Evolutionary conservation across 1,140 invertebrate genomes (phyloP), one percentile per base, ranked within the genome.

Genomic region (Hycleus phaleratus): DNA sequence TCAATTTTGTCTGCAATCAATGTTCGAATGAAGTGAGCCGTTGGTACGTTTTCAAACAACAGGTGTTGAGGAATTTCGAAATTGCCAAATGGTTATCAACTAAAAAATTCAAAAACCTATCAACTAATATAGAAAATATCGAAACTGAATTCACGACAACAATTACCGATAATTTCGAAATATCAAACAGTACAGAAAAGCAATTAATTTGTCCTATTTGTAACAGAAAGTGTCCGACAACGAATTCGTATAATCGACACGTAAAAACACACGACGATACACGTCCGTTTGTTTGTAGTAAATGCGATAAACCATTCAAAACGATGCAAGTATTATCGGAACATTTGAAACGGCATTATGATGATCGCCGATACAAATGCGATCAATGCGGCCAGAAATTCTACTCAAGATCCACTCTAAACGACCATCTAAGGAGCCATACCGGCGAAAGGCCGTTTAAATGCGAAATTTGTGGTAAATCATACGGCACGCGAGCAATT

Each of bases 371-470:
- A 1, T 74, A 77, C 52, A 74, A 74, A 56, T 78, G 77, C 56
- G 68, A 74, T n/a, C 69, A 73, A 63, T 78, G 76, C 49, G 71
- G 69, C 0, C 75, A 77, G 51, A 65, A 75, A 38, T 79, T 78
- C 57, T 78, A 75, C 55, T 75, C 73, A 24, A 71, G 73, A 38
- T 72, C 74, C 0, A 67, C 74, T 18, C 59, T 78, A 44, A 74
- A 73, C 0, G 76, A 78, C 58, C 77, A 79, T 53, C 64, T 68
- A 2, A 65, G 77, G 0, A 75, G 76, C 0, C 77, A 79, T 51
- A 77, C 74, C 3, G 65, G 75, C 10, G 74, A 71, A 26, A 64
- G 74, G 44, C 75, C 75, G 42, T 77, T 75, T 49, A 71, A 71
- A 57, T 79, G 77, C 65, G 73, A 76, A 42, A 71, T 77, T 52